Base-by-base conservation (phyloP, 1,140 invertebrate genomes). In the Rhopalosiphum maidis region DNA sequence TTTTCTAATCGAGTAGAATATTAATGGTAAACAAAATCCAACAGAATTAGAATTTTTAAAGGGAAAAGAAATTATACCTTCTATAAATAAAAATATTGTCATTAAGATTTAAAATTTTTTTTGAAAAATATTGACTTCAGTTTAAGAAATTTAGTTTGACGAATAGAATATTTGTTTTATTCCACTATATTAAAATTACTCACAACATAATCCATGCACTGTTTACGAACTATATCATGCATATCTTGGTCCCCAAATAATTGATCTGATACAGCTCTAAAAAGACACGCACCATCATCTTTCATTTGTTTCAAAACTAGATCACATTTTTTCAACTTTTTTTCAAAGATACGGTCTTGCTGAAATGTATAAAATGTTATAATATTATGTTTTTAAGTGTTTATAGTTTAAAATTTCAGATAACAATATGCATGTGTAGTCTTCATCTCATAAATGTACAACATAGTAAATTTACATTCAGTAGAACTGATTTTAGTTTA, bases 121-220 rank as follows among this genome's bases (percentile, higher is more conserved):
- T 51, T 2, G 2, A 51, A 51, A 51, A 18, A 15, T 51, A 18
- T 51, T 51, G 15, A 51, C 48, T 51, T 46, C 15, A 51, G 48
- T 51, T 51, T 18, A 51, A 51, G 18, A 51, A 51, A 51, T 51
- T 0, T 51, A 51, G 48, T 51, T 51, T 51, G 18, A 51, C 3
- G 15, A 21, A 68, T 30, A 60, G 25, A 68, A n/a, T 4, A 68
- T 4, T 11, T n/a, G 9, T 6, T 87, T 30, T 87, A 5, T 25
- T 68, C 9, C 1, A 91, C n/a, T 43, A 77, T 11, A 91, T 5
- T n/a, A 77, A 77, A 43, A 51, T 35, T 37, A 95, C 96, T 96
- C 95, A 98, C 98, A 96, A 99, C 98, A 94, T 99, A 99, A 95
- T 99, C 98, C 97, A 99, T 98, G 95, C 98, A 99, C 94, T 98